Conservation (phyloP, 1,140 invertebrate genomes). For the silkworm (Bombyx mori) region DNA sequence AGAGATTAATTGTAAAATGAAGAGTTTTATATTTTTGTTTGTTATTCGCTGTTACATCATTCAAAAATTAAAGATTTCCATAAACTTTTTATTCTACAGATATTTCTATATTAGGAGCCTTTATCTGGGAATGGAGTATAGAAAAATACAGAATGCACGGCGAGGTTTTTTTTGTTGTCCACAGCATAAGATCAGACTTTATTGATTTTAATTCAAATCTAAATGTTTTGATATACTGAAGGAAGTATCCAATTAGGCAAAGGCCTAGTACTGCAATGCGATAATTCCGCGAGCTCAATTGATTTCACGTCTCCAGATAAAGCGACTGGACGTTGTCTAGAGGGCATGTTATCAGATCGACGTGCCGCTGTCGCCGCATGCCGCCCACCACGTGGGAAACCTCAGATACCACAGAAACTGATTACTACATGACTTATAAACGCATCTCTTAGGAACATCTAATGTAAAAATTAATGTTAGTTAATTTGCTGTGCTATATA, state of each 20-base stretch:
- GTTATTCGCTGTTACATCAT: constrained; percentile 25
- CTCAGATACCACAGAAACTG: constrained; percentile 11
- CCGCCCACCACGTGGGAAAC: constrained; percentile 53
- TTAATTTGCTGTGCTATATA: too few species aligned
- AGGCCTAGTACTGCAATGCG: constrained; percentile 54
- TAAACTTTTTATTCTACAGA: too few species aligned
- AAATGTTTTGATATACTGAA: constrained; percentile 17
- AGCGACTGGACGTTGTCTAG: constrained; percentile 59
- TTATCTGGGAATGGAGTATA: too few species aligned
- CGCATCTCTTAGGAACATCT: not conserved
- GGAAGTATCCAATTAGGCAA: constrained; percentile 65
- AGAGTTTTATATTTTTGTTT: constrained; percentile 60
- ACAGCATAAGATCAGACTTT: too few species aligned
- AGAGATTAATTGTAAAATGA: constrained; percentile 68
- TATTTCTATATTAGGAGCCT: too few species aligned
- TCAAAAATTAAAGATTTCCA: too few species aligned
- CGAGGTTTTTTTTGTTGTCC: too few species aligned
- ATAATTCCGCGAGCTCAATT: constrained; percentile 65
- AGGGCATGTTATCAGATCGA: constrained; percentile 58
- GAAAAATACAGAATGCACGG: too few species aligned
- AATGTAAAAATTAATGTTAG: too few species aligned
- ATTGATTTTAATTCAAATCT: constrained; percentile 10
- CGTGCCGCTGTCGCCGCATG: constrained; percentile 47
- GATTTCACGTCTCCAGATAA: constrained; percentile 63
- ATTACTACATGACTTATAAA: constrained; percentile 1